Evolutionary conservation across 1,140 invertebrate genomes (phyloP).

Genomic region (Aphelinus atriplicis): DNA sequence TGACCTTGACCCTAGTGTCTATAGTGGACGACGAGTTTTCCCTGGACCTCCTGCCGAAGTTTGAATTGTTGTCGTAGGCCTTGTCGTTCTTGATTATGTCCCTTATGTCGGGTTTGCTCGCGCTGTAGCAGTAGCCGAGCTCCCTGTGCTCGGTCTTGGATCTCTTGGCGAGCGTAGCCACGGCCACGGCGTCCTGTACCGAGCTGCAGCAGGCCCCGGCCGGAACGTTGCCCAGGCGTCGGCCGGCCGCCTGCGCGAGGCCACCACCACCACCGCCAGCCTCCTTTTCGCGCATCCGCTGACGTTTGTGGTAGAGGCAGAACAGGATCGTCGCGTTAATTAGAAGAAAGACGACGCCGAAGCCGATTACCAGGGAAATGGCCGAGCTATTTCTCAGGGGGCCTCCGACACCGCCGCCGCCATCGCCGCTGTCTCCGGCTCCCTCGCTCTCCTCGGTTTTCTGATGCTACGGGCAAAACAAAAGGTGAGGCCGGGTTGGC

Average conservation of each 20-base stretch:
- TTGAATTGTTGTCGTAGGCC: conserved; percentile 71
- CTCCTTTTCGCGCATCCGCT: conserved; percentile 67
- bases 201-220: conserved; percentile 8
- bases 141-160: conserved; percentile 39
- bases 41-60: conserved; percentile 71
- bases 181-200: neutral
- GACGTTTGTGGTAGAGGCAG: conserved; percentile 80
- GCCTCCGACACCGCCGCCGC: conserved; percentile 21
- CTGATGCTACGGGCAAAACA: too few relatives aligned
- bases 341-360: conserved; percentile 82
- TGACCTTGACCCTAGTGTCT: conserved; percentile 84
- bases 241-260: neutral
- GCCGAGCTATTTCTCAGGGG: conserved; percentile 61
- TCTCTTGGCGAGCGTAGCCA: conserved; percentile 42
- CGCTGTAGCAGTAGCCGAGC: conserved; percentile 55
- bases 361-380: conserved; percentile 78
- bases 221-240: conserved; percentile 47
- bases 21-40: conserved; percentile 82
- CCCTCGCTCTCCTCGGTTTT: too few relatives aligned
- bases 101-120: conserved; percentile 61
- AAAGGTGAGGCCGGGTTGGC: too few relatives aligned
- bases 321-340: conserved; percentile 82
- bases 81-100: conserved; percentile 65
- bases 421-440: neutral
- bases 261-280: conserved; percentile 59